These are phyloP conservation scores for Silurus meridionalis DNA, from an alignment of 2,113 vertebrate genomes.

Conservation along the genomic window DNA sequence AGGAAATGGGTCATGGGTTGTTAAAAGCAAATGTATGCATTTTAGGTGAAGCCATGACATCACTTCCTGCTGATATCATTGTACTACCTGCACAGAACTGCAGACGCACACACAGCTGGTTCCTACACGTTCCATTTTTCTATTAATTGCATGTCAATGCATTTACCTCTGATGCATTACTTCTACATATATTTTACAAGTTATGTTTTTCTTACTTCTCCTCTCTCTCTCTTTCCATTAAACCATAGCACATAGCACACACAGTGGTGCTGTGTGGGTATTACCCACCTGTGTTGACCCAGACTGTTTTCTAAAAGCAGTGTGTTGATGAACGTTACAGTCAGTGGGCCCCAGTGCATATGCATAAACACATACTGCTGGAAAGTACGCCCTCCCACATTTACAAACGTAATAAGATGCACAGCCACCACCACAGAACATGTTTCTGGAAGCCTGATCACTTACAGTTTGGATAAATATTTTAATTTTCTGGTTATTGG, in stretches of 20 bases:
- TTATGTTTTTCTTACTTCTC: not conserved
- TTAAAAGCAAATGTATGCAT: not conserved
- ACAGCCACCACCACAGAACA: conserved; percentile 38
- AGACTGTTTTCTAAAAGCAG: conserved; percentile 50
- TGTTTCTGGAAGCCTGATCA: conserved; percentile 22
- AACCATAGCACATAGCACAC: conserved; percentile 20
- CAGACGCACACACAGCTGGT: conserved; percentile 19
- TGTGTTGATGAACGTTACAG: conserved; percentile 39
- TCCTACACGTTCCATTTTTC: not conserved
- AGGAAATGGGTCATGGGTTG: not conserved
- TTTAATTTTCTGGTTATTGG: conserved; percentile 13
- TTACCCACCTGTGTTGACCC: conserved; percentile 35
- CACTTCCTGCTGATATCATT: conserved; percentile 62
- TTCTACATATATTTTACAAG: not conserved
- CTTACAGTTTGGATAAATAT: not conserved
- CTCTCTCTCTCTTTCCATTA: not conserved
- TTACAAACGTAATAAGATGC: conserved; percentile 42
- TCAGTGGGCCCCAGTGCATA: conserved; percentile 44
- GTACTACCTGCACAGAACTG: conserved; percentile 21
- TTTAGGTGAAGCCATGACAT: conserved; percentile 40
- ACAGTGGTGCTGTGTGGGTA: conserved; percentile 48
- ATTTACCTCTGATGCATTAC: not conserved
- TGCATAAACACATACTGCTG: conserved; percentile 45
- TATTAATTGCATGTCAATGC: not conserved
- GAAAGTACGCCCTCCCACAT: conserved; percentile 48